Conservation (phyloP, 2,797 vertebrate species). For the Prunella strophiata region DNA sequence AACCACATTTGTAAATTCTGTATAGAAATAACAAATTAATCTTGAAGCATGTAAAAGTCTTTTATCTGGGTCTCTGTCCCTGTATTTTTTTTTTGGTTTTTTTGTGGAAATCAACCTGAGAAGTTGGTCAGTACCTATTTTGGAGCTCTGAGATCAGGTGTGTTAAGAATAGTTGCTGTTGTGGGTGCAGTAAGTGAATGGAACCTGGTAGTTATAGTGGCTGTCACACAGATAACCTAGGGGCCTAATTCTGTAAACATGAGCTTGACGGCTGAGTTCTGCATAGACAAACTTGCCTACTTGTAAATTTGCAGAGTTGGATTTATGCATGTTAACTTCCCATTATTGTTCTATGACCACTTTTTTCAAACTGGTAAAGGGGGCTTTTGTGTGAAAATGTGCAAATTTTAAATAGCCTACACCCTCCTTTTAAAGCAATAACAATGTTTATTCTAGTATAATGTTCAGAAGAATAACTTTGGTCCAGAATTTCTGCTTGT, state of each 20-base stretch:
- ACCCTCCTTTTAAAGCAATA: background rate
- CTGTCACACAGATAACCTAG: background rate
- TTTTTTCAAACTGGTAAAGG: background rate
- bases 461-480: background rate
- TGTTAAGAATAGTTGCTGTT: background rate
- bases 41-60: constrained; percentile 11
- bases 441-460: background rate
- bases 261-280: background rate
- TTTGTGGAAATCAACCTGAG: background rate
- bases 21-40: background rate
- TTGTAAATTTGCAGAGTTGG: background rate
- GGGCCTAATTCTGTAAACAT: background rate
- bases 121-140: background rate
- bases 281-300: background rate
- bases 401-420: background rate
- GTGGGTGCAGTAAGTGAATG: background rate
- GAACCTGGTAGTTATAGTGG: background rate
- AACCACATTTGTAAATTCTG: background rate
- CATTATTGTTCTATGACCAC: background rate
- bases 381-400: background rate
- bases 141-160: background rate
- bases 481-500: background rate
- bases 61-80: background rate
- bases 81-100: background rate
- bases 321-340: background rate